phyloP scores from a whole-genome alignment of 2,797 vertebrate species.

The Eulemur rubriventer region DNA sequence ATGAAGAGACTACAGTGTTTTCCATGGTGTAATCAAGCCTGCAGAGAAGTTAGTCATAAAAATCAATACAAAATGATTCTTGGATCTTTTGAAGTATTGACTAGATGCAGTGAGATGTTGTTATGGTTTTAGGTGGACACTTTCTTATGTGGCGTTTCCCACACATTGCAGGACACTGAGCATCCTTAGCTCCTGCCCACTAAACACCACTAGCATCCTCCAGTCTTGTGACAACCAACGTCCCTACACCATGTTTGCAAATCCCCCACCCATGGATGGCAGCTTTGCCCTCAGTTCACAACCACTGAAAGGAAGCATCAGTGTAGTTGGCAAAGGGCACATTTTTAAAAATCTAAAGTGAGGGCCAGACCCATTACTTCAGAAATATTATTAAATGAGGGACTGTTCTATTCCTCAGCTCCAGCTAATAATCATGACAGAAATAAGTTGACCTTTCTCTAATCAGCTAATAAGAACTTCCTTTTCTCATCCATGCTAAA shows the following conservation, averaged over 20 bases:
- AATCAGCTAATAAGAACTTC: background rate
- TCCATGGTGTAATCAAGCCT: background rate
- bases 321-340: background rate
- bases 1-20: background rate
- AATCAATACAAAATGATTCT: background rate
- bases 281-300: background rate
- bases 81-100: background rate
- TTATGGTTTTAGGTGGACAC: background rate
- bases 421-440: background rate
- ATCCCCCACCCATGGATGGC: background rate
- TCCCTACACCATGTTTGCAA: background rate
- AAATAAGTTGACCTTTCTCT: constrained; percentile 2
- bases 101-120: background rate
- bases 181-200: background rate
- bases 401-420: background rate
- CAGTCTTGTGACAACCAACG: background rate
- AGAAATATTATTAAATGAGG: background rate
- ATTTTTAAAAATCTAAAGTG: background rate
- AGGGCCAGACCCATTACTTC: background rate
- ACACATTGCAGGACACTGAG: background rate
- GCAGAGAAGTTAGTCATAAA: background rate
- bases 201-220: background rate
- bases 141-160: background rate
- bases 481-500: background rate
- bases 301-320: background rate